Evolutionary conservation across 2,888 invertebrate species (phyloP), one percentile per base, ranked within the genome.

Genomic region (Ochropleura plecta): DNA sequence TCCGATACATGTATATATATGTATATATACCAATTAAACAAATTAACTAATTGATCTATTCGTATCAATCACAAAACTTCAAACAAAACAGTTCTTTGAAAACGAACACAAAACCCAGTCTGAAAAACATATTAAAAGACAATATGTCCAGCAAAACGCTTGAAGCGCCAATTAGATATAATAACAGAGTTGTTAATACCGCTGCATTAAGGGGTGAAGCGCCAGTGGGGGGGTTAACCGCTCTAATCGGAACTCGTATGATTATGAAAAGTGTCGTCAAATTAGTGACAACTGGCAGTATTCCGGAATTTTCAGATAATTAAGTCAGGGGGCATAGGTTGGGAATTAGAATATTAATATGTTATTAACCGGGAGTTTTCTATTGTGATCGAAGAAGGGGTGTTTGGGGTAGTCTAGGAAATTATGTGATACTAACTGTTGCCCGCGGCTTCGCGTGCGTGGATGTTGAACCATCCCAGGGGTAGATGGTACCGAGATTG

Each of bases 221-320:
- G 59, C 18, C 14, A 51, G 48, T 30, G 66, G 77, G 62, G 79
- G 83, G 81, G 76, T 86, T 79, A 87, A 85, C 73, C 49, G 72
- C 74, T 81, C 84, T 90, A 91, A 92, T 91, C 86, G 83, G 73
- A 78, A 82, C 81, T 76, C 87, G 89, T 91, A 87, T 88, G 89
- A 91, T 93, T 92, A 91, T 88, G 81, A 89, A 90, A 90, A 90
- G 89, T 90, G 90, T 90, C 88, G 88, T 89, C 76, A 82, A 89
- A 90, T 90, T 89, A 88, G 78, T 73, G 74, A 70, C 71, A 71
- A 77, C 72, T 57, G 79, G 16, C 76, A 73, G 73, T 85, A 84
- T 85, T 83, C 85, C 73, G 79, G 73, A 83, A 86, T 84, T 81
- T 81, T 70, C 66, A 40, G 71, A 69, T 85, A 85, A 88, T 88